Conservation (phyloP, 2,888 invertebrate genomes). For the Panzeria rudis region DNA sequence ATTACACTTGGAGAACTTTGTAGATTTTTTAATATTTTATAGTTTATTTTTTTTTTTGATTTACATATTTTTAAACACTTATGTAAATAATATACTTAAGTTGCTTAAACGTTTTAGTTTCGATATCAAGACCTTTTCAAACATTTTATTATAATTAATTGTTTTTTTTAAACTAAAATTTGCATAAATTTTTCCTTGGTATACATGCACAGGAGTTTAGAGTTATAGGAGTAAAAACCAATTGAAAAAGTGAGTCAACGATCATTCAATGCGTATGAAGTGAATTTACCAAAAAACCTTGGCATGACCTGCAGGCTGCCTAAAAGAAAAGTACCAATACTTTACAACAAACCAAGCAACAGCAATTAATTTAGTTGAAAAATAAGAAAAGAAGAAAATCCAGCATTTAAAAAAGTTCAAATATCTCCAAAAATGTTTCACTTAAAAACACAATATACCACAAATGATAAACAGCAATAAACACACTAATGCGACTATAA, state of each 20-base stretch:
- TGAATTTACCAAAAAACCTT: background rate
- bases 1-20: constrained; percentile 16
- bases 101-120: background rate
- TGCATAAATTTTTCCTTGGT: no score
- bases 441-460: background rate
- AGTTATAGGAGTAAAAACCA: no score
- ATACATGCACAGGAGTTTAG: no score
- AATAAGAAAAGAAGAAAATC: background rate
- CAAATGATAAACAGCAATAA: constrained; percentile 5
- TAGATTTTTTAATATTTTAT: background rate
- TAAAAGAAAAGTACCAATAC: no score
- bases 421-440: background rate
- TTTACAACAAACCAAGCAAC: background rate
- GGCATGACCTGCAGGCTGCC: no score
- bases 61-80: background rate
- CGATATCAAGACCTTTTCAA: no score
- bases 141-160: no score
- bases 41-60: background rate
- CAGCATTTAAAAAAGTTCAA: background rate
- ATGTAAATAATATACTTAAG: background rate
- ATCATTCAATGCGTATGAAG: no score
- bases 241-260: no score
- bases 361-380: background rate
- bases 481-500: constrained; percentile 47
- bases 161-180: no score